Evolutionary conservation across 2,888 invertebrate genomes (phyloP), one percentile per base, ranked within the genome.

Genomic region (Abrostola tripartita): DNA sequence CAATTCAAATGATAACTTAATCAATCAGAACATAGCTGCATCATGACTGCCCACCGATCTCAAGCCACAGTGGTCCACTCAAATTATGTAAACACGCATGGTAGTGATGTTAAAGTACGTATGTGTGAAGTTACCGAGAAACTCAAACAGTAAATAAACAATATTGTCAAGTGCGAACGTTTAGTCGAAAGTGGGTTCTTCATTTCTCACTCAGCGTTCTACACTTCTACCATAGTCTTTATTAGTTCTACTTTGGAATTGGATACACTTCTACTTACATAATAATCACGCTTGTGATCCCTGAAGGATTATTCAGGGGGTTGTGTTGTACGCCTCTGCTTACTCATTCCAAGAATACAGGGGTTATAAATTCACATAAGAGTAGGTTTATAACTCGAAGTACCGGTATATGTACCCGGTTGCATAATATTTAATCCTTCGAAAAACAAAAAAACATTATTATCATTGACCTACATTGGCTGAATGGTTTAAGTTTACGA

Each of bases 61-160:
- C 52, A 40, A 51, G 42, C 36, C 57, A 35, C 12, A 37, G 24
- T 0, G 44, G 36, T 55, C 50, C 67, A 54, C 61, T 62, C 55
- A 61, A 68, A 70, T 71, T 60, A 56, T 69, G 47, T 60, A 63
- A 68, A 68, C 61, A 78, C 68, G 78, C 57, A 68, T 42, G 36
- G 56, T 68, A 72, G 69, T 77, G 71, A 5, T 7, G 44, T 24
- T 24, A 76, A 38, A 49, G 71, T 65, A 53, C 51, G 61, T 47
- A 54, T 62, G 49, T 56, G 56, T 70, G 12, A 53, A 54, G 51
- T 61, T 79, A 80, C 73, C 69, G 37, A 71, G 79, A 78, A 79
- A 64, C 50, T 11, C 49, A 57, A 59, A n/a, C n/a, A 63, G 70
- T 75, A 56, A 41, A 61, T 66, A 74, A 81, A 74, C 70, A 79